These are phyloP conservation scores for Numenius phaeopus DNA, from an alignment of 2,797 vertebrate genomes.

Conservation along the genomic window DNA sequence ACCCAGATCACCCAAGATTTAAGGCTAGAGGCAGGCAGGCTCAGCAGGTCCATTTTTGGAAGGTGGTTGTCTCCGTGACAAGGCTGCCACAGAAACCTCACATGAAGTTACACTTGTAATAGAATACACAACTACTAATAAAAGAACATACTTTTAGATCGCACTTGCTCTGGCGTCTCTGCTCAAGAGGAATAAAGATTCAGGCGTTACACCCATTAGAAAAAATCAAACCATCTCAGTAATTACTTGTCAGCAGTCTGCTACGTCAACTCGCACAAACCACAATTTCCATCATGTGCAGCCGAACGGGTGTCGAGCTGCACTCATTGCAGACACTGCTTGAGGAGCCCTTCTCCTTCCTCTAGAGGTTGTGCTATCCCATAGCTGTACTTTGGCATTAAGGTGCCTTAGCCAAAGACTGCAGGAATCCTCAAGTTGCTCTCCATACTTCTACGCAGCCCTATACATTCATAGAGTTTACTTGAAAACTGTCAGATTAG, in stretches of 20 bases:
- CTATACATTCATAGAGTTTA: background rate
- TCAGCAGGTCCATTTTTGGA: background rate
- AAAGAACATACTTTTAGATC: background rate
- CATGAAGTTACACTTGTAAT: background rate
- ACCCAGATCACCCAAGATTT: background rate
- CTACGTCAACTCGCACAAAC: background rate
- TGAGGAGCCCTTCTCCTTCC: background rate
- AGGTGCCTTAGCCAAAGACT: background rate
- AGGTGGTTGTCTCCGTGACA: background rate
- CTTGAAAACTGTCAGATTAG: background rate
- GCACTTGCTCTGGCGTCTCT: background rate
- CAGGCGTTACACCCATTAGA: background rate
- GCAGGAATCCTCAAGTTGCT: background rate
- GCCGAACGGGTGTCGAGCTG: accelerated
- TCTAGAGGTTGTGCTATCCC: background rate
- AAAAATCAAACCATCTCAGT: background rate
- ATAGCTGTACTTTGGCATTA: background rate
- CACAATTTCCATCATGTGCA: background rate
- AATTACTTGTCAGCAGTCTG: background rate
- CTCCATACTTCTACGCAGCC: background rate
- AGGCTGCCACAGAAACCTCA: background rate
- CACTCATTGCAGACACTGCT: background rate
- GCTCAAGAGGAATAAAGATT: background rate
- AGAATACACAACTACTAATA: background rate
- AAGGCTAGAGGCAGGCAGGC: background rate